A percentile compares a stretch with the other conserved stretches of the same genome.
Conservation (phyloP, 92 coral and sea anemone genomes). For the Epizoanthus stellaris region DNA sequence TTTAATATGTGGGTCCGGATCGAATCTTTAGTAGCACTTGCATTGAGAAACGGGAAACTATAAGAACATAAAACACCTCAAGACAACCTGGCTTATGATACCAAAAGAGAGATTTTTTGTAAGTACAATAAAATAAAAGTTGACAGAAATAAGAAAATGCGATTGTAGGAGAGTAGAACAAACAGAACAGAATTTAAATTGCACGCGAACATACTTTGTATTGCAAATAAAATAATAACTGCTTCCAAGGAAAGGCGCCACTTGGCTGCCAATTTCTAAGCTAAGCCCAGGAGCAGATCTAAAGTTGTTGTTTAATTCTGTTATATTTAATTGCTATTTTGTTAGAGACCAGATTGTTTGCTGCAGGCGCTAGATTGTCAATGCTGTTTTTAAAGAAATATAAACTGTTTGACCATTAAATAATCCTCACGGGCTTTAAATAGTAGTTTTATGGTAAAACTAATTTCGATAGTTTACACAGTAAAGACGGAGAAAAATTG, state of each 20-base stretch:
- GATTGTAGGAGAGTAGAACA: too few relatives aligned
- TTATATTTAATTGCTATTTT: not conserved
- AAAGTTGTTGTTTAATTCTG: not conserved
- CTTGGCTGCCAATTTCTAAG: not conserved
- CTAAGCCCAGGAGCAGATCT: not conserved
- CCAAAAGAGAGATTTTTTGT: too few relatives aligned
- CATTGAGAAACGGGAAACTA: too few relatives aligned
- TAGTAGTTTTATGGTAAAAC: not conserved
- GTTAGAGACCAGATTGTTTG: not conserved
- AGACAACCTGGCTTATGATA: too few relatives aligned
- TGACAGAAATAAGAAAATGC: too few relatives aligned
- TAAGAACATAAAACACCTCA: too few relatives aligned
- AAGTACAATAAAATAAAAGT: too few relatives aligned
- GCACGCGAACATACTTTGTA: not conserved
- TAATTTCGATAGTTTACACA: not conserved
- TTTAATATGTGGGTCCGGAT: too few relatives aligned
- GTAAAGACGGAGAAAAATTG: not conserved
- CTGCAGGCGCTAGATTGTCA: not conserved
- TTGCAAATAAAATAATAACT: not conserved
- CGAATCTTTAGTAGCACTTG: too few relatives aligned
- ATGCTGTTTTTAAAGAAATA: not conserved
- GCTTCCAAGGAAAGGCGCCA: slow-evolving; percentile 1
- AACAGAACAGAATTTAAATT: not conserved
- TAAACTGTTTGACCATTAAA: not conserved
- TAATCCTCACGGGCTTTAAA: not conserved